These are phyloP conservation scores for Progne subis DNA, from an alignment of 2,113 vertebrate genomes.

Conservation along the genomic window DNA sequence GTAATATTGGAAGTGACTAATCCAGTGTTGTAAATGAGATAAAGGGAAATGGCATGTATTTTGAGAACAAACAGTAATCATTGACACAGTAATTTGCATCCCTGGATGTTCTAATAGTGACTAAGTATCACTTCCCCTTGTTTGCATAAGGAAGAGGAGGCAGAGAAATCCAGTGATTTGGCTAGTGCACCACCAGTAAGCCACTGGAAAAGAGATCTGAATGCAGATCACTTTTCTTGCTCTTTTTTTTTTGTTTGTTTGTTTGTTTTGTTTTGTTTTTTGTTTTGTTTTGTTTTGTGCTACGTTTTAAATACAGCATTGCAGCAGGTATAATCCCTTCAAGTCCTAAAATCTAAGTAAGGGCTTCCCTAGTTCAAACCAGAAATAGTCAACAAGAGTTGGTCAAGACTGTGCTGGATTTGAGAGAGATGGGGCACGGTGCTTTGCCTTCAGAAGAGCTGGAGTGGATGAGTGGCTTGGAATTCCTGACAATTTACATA, in stretches of 20 bases:
- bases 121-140: slow-evolving; percentile 63
- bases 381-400: not conserved
- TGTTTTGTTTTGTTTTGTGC: not conserved
- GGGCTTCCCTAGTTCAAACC: not conserved
- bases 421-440: not conserved
- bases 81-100: slow-evolving; percentile 65
- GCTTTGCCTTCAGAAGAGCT: not conserved
- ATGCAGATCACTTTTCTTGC: accelerated
- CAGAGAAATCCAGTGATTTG: slow-evolving; percentile 42
- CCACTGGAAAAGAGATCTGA: not conserved
- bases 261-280: not conserved
- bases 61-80: slow-evolving; percentile 71
- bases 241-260: not conserved
- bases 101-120: slow-evolving; percentile 68
- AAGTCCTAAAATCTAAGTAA: not conserved
- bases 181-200: not conserved
- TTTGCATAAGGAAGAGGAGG: slow-evolving; percentile 57
- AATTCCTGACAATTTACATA: not conserved
- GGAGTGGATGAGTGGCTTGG: not conserved
- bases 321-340: not conserved
- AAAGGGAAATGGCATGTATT: slow-evolving; percentile 63
- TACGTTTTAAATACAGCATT: not conserved
- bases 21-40: slow-evolving; percentile 51
- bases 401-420: not conserved
- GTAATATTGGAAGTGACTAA: slow-evolving; percentile 66